These are phyloP conservation scores for Lacerta bilineata DNA, from an alignment of 2,797 vertebrate genomes.

Conservation along the genomic window DNA sequence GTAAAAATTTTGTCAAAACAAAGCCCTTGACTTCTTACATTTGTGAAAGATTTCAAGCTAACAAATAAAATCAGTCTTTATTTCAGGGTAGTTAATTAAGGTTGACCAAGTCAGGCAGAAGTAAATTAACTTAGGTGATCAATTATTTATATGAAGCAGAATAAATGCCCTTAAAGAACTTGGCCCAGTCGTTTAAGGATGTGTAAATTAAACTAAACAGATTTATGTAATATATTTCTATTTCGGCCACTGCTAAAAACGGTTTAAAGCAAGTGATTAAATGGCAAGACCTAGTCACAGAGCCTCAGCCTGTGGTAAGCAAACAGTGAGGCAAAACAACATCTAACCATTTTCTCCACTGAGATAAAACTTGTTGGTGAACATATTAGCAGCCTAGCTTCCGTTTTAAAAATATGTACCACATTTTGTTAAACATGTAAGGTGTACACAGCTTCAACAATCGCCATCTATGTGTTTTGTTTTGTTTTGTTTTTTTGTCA, in stretches of 20 bases:
- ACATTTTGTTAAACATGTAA: not conserved
- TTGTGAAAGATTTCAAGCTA: constrained; percentile 79
- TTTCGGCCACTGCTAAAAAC: constrained; percentile 73
- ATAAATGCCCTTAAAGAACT: constrained; percentile 95
- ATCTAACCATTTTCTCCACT: constrained; percentile 13
- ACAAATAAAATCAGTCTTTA: constrained; percentile 83
- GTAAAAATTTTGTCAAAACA: constrained; percentile 68
- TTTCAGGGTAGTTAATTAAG: constrained; percentile 93
- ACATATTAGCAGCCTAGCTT: not conserved
- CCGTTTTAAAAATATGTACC: not conserved
- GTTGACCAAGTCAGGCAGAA: constrained; percentile 95
- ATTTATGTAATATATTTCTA: constrained; percentile 85
- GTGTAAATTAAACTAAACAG: constrained; percentile 90
- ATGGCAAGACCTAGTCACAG: not conserved
- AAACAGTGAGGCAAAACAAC: not conserved
- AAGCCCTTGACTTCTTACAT: constrained; percentile 71
- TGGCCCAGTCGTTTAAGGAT: constrained; percentile 87
- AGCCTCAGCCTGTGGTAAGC: constrained; percentile 8
- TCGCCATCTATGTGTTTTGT: too few species aligned
- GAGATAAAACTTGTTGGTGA: constrained; percentile 1
- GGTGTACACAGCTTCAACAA: not conserved
- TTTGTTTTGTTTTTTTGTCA: not conserved
- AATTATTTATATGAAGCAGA: constrained; percentile 98
- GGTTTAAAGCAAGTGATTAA: constrained; percentile 68
- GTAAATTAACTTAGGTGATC: constrained; percentile 97